Conservation (phyloP, 30 jellyfish, hydroid and myxozoan species). For the Aurelia sp. region DNA sequence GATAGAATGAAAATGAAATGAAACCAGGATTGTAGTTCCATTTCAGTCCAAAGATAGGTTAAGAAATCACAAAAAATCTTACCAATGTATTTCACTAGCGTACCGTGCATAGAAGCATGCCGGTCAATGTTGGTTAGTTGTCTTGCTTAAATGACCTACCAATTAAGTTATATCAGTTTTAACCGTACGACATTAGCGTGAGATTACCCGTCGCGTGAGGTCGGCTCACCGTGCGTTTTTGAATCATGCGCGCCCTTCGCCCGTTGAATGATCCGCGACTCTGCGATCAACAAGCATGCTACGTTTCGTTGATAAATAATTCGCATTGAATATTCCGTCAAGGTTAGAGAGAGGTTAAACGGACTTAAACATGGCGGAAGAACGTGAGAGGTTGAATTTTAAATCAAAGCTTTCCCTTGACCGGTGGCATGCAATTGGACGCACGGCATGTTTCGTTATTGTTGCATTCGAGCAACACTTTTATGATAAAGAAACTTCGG, state of each 20-base stretch:
- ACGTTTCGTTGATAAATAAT: slow-evolving; percentile 46
- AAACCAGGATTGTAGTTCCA: too few species aligned
- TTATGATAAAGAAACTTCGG: not conserved
- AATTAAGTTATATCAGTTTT: not conserved
- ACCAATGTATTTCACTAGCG: too few species aligned
- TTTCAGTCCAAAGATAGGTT: too few species aligned
- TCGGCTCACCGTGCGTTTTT: slow-evolving; percentile 26
- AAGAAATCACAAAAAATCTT: too few species aligned
- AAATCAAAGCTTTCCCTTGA: not conserved
- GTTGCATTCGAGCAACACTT: not conserved
- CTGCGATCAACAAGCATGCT: slow-evolving; percentile 43
- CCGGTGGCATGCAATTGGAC: slow-evolving; percentile 1
- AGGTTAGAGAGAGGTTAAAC: slow-evolving; percentile 58
- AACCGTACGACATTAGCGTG: slow-evolving; percentile 43
- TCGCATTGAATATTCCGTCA: slow-evolving; percentile 35
- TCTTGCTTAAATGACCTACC: not conserved
- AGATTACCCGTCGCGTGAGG: slow-evolving; percentile 59
- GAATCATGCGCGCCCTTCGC: slow-evolving; percentile 59
- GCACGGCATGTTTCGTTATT: not conserved
- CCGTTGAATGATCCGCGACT: slow-evolving; percentile 37
- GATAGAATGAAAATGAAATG: too few species aligned
- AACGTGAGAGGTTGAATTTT: slow-evolving; percentile 28
- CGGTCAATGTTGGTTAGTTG: not conserved
- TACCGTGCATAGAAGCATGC: not conserved
- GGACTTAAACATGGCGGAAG: slow-evolving; percentile 49